A percentile compares a stretch with the other conserved stretches of the same genome.
phyloP scores from a whole-genome alignment of 2,113 vertebrate genomes.

The Megalops atlanticus region DNA sequence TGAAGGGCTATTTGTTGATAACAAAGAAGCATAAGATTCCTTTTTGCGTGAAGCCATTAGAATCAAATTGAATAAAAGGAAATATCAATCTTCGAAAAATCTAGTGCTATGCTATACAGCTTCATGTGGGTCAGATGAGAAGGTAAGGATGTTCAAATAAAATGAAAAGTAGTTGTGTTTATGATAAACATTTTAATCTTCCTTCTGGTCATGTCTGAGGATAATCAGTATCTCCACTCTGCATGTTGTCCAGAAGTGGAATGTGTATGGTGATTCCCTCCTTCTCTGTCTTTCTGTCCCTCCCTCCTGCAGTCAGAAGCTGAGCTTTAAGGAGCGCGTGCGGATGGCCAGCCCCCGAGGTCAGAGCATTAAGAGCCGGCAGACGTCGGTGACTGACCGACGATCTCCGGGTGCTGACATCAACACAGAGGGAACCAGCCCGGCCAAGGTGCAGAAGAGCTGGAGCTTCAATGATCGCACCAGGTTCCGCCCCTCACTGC shows the following conservation, averaged over 20 bases:
- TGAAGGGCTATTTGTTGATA: neutral
- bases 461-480: constrained; percentile 98
- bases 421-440: constrained; percentile 82
- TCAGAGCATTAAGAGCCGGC: constrained; percentile 77
- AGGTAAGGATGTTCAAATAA: neutral
- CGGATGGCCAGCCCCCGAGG: constrained; percentile 95
- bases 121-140: neutral
- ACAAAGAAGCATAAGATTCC: neutral
- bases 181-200: neutral
- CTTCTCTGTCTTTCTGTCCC: constrained; percentile 30
- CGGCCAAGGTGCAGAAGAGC: constrained; percentile 95
- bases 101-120: neutral
- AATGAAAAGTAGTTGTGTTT: neutral
- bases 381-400: constrained; percentile 13
- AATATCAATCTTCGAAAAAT: neutral
- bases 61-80: neutral
- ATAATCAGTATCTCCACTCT: neutral
- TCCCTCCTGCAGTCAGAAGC: constrained; percentile 83
- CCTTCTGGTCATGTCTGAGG: neutral
- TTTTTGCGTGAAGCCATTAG: neutral
- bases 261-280: neutral
- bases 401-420: constrained; percentile 52
- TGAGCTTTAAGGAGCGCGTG: constrained; percentile 93
- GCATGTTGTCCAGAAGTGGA: too few species aligned
- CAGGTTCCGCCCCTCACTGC: constrained; percentile 89